Evolutionary conservation across 1,140 invertebrate species (phyloP).

Genomic region (Ruditapes philippinarum): DNA sequence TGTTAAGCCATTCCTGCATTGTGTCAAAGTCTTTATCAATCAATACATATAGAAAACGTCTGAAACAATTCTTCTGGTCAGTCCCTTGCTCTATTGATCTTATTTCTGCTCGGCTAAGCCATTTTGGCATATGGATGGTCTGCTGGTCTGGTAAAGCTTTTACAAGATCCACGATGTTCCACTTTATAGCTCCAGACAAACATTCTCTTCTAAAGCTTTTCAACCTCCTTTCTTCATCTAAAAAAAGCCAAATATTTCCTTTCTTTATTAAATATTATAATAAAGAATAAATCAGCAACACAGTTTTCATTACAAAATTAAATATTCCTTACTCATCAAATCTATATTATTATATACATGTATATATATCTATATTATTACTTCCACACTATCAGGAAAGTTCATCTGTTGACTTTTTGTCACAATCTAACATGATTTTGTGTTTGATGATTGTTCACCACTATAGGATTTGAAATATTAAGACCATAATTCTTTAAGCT

Average conservation of each 20-base stretch:
- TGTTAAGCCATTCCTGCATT: background rate
- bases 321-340: background rate
- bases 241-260: background rate
- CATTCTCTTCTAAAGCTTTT: background rate
- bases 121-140: background rate
- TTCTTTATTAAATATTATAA: background rate
- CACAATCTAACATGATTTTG: background rate
- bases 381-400: background rate
- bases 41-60: background rate
- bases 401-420: background rate
- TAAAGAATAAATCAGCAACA: background rate
- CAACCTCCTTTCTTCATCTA: constrained; percentile 11
- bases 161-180: background rate
- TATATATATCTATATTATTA: background rate
- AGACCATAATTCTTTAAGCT: too few relatives aligned
- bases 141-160: background rate
- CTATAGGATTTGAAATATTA: too few relatives aligned
- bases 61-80: background rate
- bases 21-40: background rate
- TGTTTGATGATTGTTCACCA: too few relatives aligned
- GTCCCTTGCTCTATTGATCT: background rate
- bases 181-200: constrained; percentile 20
- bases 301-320: background rate
- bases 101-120: background rate
- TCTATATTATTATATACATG: background rate